Conservation (phyloP, 2,113 vertebrate species). For the Tachysurus vachellii region DNA sequence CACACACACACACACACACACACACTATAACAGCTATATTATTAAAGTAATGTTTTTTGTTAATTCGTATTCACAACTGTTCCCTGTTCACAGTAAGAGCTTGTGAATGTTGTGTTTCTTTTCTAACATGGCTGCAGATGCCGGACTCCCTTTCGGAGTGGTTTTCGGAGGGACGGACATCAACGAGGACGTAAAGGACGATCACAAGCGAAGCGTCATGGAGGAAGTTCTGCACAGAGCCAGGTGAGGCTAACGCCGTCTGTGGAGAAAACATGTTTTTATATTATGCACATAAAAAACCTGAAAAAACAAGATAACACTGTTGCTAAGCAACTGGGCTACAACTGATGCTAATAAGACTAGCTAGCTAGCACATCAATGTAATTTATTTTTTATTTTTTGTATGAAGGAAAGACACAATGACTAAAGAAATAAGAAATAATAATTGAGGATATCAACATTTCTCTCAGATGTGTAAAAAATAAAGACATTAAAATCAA, state of each 20-base stretch:
- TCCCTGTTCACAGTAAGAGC: neutral
- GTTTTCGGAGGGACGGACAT: constrained; percentile 95
- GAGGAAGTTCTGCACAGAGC: constrained; percentile 83
- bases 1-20: constrained; percentile 9
- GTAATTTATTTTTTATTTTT: neutral
- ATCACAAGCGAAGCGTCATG: constrained; percentile 83
- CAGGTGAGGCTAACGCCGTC: constrained; percentile 73
- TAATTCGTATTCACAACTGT: neutral
- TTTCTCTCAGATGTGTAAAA: neutral
- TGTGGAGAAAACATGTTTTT: neutral
- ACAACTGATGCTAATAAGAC: neutral
- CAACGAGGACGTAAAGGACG: constrained; percentile 87
- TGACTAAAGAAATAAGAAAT: neutral
- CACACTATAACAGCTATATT: neutral
- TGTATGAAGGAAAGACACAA: neutral
- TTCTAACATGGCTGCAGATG: constrained; percentile 70
- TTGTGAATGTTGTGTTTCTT: constrained; percentile 32
- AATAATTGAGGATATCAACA: neutral
- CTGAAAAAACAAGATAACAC: neutral
- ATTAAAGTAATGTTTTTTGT: neutral
- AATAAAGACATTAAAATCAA: neutral
- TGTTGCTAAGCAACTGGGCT: neutral
- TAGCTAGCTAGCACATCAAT: neutral
- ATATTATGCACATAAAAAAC: neutral
- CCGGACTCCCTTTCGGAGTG: constrained; percentile 83